These are phyloP conservation scores for Columba guinea DNA, from an alignment of 2,797 vertebrate genomes.

Conservation along the genomic window DNA sequence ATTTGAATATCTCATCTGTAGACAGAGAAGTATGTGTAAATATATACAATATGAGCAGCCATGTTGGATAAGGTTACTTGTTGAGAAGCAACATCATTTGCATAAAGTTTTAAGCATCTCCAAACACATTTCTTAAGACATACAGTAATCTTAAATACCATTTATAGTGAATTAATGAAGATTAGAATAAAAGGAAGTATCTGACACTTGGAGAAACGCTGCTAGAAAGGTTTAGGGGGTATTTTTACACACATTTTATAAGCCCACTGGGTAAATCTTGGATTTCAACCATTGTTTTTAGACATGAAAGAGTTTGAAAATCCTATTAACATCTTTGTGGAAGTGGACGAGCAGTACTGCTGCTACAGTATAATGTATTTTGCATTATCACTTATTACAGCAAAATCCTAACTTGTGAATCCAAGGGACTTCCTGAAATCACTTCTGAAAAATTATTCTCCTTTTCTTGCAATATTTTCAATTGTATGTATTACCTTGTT, in stretches of 20 bases:
- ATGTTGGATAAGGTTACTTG: not conserved
- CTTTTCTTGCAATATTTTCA: slow-evolving; percentile 36
- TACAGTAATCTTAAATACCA: not conserved
- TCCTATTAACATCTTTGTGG: slow-evolving; percentile 31
- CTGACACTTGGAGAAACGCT: not conserved
- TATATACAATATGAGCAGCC: not conserved
- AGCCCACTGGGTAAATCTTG: not conserved
- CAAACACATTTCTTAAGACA: not conserved
- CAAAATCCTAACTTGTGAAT: slow-evolving; percentile 57
- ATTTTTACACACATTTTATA: not conserved
- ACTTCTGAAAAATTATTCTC: slow-evolving; percentile 17
- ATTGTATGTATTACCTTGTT: not conserved
- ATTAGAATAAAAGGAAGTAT: not conserved
- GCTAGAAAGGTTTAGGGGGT: not conserved
- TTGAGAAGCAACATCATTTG: not conserved
- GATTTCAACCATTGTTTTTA: slow-evolving; percentile 20
- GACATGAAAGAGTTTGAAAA: slow-evolving; percentile 28
- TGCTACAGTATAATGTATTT: not conserved
- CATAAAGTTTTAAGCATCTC: not conserved
- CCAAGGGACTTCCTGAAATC: slow-evolving; percentile 49
- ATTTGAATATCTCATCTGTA: not conserved
- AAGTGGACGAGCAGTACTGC: not conserved
- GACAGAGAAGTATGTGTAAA: not conserved
- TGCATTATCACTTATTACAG: slow-evolving; percentile 65
- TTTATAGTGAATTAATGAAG: slow-evolving; percentile 22